Base-by-base conservation (phyloP, 2,113 vertebrate species). In the Stomatorhinus ivindoensis region DNA sequence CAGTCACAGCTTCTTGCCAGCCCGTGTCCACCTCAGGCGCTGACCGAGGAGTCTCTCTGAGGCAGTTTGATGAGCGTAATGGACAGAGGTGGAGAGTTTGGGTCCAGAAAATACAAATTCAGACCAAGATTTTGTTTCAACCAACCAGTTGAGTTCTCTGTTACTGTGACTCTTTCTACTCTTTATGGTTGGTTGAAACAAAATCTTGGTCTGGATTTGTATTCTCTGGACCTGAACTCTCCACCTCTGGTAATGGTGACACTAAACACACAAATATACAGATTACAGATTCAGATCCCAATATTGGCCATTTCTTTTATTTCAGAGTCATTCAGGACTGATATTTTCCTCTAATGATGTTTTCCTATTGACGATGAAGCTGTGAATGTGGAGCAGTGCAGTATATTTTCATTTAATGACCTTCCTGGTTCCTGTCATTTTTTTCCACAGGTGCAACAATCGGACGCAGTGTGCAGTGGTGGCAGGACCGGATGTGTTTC, bases 1-100 rank as follows among this genome's bases (percentile, higher is more conserved):
- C 92, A 91, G 92, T 94, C 93, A 93, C 88, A 88, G 61, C 48
- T 48, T 87, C 91, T 91, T 91, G 92, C 91, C 87, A 90, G 8
- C 87, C 86, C 85, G 90, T 92, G 89, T 90, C 90, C 88, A 86
- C 84, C 89, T 31, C 76, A 69, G 88, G 76, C 61, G 55, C 47
- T 8, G 65, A 15, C 31, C 10, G 1, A 48, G 83, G 53, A 15
- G 13, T 24, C 58, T 7, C 9, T 55, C 27, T 65, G 44, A 90
- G 42, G 17, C 51, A 53, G 51, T 89, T n/a, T 90, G 87, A 91
- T 89, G 51, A 88, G 88, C 90, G 90, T 89, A 90, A 61, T 89
- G 86, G 27, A 48, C 61, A 87, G 53, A 55, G 51, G 51, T 53
- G 51, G 51, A 53, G 51, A 53, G 19, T 50, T 50, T 13, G 15